Conservation (phyloP, 2,888 invertebrate genomes). For the Nasonovia ribisnigri region DNA sequence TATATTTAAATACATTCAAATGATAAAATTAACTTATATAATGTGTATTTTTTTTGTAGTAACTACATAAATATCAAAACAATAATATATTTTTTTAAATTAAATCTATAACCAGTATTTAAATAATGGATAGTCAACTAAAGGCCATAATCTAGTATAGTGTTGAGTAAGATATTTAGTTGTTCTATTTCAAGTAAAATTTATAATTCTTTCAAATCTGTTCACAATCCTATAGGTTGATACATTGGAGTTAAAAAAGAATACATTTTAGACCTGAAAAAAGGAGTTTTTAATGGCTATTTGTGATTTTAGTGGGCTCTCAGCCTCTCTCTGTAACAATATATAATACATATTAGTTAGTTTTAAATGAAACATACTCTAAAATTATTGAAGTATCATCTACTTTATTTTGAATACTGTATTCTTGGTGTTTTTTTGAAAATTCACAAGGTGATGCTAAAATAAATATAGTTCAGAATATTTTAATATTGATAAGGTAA, state of each 20-base stretch:
- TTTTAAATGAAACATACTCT: conserved; percentile 37
- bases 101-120: no score
- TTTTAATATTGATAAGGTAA: not conserved
- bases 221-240: not conserved
- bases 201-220: not conserved
- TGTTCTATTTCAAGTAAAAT: not conserved
- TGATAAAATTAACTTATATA: not conserved
- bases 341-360: not conserved
- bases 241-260: not conserved
- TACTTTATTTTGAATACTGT: conserved; percentile 38
- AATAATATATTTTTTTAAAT: not conserved
- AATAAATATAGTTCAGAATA: not conserved
- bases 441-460: conserved; percentile 19
- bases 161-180: not conserved
- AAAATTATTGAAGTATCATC: conserved; percentile 48
- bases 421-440: not conserved
- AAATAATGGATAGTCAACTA: not conserved
- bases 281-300: not conserved
- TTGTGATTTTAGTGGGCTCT: not conserved
- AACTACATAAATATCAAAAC: not conserved
- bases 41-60: not conserved
- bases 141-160: not conserved
- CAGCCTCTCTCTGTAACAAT: not conserved
- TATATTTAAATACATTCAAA: not conserved
- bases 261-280: not conserved